A percentile compares a stretch with the other conserved stretches of the same genome.
These are phyloP conservation scores for Otocyon megalotis DNA, from an alignment of 2,113 vertebrate species.

Conservation along the genomic window DNA sequence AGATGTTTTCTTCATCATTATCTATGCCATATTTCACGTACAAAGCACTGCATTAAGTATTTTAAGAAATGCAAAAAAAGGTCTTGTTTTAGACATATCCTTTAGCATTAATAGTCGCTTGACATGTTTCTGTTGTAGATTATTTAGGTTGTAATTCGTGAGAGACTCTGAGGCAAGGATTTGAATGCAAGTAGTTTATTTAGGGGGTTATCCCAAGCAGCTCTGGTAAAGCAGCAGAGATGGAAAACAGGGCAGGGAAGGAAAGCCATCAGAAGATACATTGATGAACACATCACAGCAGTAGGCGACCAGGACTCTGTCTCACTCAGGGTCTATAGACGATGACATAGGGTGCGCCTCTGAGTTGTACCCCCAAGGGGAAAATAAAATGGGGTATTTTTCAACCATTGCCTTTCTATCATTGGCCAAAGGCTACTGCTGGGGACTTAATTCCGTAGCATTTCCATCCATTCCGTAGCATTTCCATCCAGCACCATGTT, in stretches of 20 bases:
- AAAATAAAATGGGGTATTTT: not conserved
- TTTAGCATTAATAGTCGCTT: not conserved
- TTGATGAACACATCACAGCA: not conserved
- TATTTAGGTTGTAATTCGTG: not conserved
- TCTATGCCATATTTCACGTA: not conserved
- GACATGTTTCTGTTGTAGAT: slow-evolving; percentile 44
- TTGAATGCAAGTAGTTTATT: slow-evolving; percentile 8
- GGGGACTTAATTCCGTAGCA: not conserved
- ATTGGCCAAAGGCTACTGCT: not conserved
- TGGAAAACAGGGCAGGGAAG: not conserved
- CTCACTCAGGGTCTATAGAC: not conserved
- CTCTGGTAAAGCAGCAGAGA: not conserved
- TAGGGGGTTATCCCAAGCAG: not conserved
- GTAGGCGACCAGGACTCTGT: too few species aligned
- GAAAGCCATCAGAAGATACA: not conserved
- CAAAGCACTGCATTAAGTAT: not conserved
- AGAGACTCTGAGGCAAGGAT: not conserved
- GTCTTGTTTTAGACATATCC: not conserved
- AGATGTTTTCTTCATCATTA: not conserved
- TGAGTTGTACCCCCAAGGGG: not conserved
- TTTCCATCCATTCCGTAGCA: not conserved
- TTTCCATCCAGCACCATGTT: not conserved
- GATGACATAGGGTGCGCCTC: not conserved
- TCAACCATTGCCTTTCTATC: not conserved
- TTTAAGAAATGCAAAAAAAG: not conserved